Conservation (phyloP, 23 tunicate species). For the Ascidia mentula region DNA sequence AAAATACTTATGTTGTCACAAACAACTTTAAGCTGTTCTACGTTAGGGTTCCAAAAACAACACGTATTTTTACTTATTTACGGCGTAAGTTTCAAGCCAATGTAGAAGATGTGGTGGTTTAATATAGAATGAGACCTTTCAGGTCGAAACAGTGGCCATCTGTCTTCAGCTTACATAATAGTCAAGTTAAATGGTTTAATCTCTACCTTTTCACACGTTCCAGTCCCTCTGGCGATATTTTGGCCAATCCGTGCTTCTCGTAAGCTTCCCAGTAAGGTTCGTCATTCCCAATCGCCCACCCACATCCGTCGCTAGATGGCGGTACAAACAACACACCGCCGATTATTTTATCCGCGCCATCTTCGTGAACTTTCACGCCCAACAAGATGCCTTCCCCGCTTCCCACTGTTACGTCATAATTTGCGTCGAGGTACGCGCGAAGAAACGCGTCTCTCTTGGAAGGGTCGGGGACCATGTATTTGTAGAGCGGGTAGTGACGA, state of each 20-base stretch:
- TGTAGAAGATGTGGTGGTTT: no score
- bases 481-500: conserved; percentile 75
- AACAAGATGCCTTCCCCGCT: conserved; percentile 73
- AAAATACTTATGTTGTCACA: not conserved
- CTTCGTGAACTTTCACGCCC: conserved; percentile 28
- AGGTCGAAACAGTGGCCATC: no score
- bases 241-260: conserved; percentile 42
- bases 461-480: conserved; percentile 73
- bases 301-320: conserved; percentile 80
- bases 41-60: not conserved
- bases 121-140: no score
- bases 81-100: no score
- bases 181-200: no score
- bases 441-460: conserved; percentile 62
- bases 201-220: conserved; percentile 55
- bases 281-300: conserved; percentile 64
- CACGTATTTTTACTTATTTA: no score
- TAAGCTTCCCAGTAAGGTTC: conserved; percentile 79
- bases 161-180: no score
- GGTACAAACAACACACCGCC: conserved; percentile 77
- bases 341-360: not conserved
- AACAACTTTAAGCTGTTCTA: not conserved
- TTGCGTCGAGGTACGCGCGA: conserved; percentile 85
- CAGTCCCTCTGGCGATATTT: conserved; percentile 59
- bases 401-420: conserved; percentile 73